Conservation (phyloP, 2,797 vertebrate genomes). For the Perodicticus potto region DNA sequence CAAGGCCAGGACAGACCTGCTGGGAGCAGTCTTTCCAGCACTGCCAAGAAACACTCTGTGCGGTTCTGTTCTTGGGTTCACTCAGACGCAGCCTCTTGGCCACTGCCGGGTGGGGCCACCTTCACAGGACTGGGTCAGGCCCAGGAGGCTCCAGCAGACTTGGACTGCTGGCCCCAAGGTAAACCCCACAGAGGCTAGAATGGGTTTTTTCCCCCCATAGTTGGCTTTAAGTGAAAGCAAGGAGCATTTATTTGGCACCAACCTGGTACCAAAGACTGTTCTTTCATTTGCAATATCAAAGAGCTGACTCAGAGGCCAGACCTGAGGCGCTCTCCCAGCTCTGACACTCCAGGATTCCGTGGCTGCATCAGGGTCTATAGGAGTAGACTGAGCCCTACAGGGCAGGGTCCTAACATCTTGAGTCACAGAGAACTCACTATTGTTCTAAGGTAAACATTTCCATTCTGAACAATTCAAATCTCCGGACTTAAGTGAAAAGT, state of each 20-base stretch:
- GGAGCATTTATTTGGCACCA: neutral
- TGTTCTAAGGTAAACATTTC: neutral
- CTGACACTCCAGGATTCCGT: neutral
- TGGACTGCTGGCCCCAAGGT: neutral
- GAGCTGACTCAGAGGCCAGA: neutral
- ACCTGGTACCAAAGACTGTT: neutral
- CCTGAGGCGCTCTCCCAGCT: neutral
- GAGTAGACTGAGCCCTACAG: neutral
- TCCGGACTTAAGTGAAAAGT: neutral
- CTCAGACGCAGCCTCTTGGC: constrained; percentile 48
- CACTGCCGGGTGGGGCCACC: neutral
- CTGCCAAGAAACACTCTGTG: constrained; percentile 51
- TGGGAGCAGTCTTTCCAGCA: constrained; percentile 60
- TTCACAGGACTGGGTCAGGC: constrained; percentile 62
- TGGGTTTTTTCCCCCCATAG: neutral
- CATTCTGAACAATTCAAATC: neutral
- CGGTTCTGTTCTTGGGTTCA: constrained; percentile 58
- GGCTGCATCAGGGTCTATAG: neutral
- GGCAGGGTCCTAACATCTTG: too few relatives aligned
- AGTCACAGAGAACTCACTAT: neutral
- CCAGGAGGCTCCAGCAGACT: constrained; percentile 21
- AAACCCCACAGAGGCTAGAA: neutral
- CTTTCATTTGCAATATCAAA: neutral
- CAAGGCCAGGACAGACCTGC: neutral
- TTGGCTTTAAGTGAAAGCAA: neutral